These are phyloP conservation scores for Diploscapter pachys DNA, from an alignment of 1,140 invertebrate genomes.

Conservation along the genomic window DNA sequence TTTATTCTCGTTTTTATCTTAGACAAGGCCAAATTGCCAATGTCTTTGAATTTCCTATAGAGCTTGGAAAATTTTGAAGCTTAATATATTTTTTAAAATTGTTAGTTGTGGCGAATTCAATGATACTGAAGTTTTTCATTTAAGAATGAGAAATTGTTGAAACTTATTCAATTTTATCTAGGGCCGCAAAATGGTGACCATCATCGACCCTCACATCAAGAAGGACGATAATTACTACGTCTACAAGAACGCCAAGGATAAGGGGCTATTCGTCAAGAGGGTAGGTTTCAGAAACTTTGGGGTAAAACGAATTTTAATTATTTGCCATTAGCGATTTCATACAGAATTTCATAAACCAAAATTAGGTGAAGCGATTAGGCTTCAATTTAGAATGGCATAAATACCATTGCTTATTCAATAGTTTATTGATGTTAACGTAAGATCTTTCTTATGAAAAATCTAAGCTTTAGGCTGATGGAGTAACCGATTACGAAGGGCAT, in stretches of 20 bases:
- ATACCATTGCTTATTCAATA: no score
- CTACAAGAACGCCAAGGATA: slow-evolving; percentile 74
- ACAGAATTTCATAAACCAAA: slow-evolving; percentile 35
- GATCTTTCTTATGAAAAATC: slow-evolving; percentile 47
- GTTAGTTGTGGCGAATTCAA: no score
- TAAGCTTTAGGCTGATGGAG: slow-evolving; percentile 71
- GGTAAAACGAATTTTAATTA: no score
- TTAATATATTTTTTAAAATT: no score
- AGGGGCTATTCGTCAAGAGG: slow-evolving; percentile 73
- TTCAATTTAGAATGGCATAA: no score
- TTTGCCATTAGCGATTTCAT: no score
- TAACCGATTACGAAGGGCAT: slow-evolving; percentile 85
- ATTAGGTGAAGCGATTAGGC: neutral
- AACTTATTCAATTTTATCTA: slow-evolving; percentile 62
- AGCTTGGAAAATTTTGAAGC: neutral
- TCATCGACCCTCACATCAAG: slow-evolving; percentile 98
- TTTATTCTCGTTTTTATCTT: neutral
- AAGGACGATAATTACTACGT: slow-evolving; percentile 57
- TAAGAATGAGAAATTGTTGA: no score
- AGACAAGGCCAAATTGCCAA: no score
- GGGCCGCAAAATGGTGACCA: slow-evolving; percentile 86
- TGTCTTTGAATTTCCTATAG: no score
- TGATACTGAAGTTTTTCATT: no score
- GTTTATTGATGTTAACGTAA: neutral
- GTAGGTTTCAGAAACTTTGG: no score